Conservation (phyloP, 2,888 invertebrate genomes). For the Drosophila kokeensis region DNA sequence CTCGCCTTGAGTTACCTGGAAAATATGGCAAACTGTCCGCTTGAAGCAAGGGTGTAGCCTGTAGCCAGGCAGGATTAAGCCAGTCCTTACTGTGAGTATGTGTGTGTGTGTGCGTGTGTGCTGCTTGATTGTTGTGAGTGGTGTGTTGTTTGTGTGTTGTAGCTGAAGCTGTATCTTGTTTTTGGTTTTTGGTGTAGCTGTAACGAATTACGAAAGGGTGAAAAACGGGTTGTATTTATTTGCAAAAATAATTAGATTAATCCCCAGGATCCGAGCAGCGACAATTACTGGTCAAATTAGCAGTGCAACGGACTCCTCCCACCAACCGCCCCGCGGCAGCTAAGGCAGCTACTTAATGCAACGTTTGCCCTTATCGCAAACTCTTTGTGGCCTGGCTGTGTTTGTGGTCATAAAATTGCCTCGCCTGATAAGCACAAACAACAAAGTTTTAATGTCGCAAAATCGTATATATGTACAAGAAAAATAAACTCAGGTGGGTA, state of each 20-base stretch:
- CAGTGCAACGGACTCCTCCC: slow-evolving; percentile 57
- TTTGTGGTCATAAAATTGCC: slow-evolving; percentile 60
- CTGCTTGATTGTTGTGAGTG: slow-evolving; percentile 3
- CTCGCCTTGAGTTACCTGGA: slow-evolving; percentile 57
- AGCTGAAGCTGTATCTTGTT: background rate
- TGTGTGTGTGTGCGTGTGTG: slow-evolving; percentile 8
- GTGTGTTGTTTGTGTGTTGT: slow-evolving; percentile 9
- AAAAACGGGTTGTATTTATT: slow-evolving; percentile 75
- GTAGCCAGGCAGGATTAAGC: slow-evolving; percentile 52
- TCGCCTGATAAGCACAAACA: slow-evolving; percentile 57
- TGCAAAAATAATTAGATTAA: slow-evolving; percentile 84
- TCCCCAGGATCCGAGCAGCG: slow-evolving; percentile 67
- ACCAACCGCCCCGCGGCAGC: slow-evolving; percentile 21
- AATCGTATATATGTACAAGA: slow-evolving; percentile 58
- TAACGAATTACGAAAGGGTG: slow-evolving; percentile 66
- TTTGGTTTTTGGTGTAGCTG: slow-evolving; percentile 22
- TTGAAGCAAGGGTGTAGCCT: slow-evolving; percentile 48
- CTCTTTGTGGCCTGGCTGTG: slow-evolving; percentile 1
- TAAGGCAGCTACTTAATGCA: slow-evolving; percentile 33
- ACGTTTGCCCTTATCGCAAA: slow-evolving; percentile 30
- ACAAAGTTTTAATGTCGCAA: slow-evolving; percentile 69
- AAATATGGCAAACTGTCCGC: slow-evolving; percentile 20
- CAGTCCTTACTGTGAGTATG: slow-evolving; percentile 7
- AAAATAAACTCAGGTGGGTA: slow-evolving; percentile 33
- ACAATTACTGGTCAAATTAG: slow-evolving; percentile 76